Percentiles rank a stretch among this genome's conserved stretches.
Evolutionary conservation across 2,888 invertebrate species (phyloP).

Genomic region (Microctonus hyperodae): DNA sequence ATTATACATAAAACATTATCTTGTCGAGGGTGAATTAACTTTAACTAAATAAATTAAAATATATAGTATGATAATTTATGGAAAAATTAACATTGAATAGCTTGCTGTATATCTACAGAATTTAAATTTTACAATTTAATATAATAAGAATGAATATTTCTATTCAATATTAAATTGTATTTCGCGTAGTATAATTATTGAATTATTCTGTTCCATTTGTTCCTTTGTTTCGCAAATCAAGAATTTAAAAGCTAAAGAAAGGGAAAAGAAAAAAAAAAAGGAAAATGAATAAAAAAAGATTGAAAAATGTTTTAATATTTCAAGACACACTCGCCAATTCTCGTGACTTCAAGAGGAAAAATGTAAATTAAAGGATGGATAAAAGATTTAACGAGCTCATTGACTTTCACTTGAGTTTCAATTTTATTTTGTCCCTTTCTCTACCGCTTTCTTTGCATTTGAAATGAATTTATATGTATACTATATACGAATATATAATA

Average conservation of each 20-base stretch:
- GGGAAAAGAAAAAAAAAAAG: background rate
- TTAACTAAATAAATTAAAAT: no score
- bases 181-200: background rate
- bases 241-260: background rate
- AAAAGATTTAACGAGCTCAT: constrained; percentile 28
- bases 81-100: no score
- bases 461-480: constrained; percentile 4
- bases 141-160: background rate
- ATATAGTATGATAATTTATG: background rate
- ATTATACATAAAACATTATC: no score
- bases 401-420: constrained; percentile 26
- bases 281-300: background rate
- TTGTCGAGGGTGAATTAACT: no score
- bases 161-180: background rate
- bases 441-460: constrained; percentile 17
- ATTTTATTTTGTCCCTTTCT: constrained; percentile 3
- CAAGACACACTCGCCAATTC: background rate
- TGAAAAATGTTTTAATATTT: constrained; percentile 2
- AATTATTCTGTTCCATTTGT: constrained; percentile 1
- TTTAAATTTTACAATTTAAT: no score
- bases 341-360: constrained; percentile 2
- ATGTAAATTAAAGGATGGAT: constrained; percentile 24
- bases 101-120: no score
- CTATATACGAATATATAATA: constrained; percentile 2
- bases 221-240: constrained; percentile 10